Evolutionary conservation across 2,888 invertebrate species (phyloP), one percentile per base, ranked within the genome.

Genomic region (Diabrotica balteata): DNA sequence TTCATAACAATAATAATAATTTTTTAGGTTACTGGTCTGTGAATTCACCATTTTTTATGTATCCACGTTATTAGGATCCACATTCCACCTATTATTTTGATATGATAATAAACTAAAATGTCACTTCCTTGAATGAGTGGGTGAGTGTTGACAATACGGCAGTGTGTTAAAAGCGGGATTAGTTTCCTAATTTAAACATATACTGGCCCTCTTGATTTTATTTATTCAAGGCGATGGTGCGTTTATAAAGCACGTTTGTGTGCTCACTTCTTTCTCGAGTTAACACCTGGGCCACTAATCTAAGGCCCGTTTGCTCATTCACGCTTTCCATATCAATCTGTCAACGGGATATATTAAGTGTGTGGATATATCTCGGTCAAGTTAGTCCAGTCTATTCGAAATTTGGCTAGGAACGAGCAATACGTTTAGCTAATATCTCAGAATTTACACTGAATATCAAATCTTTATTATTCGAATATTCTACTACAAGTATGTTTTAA

Each of bases 261-360:
- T 68, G 66, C 69, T 71, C 65, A 63, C 59, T 57, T 65, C 70
- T 67, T 69, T 70, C 69, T 59, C 72, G 74, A 77, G 74, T 77
- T 78, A 78, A 80, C 80, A 81, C 81, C 80, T 81, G 81, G 80
- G 76, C 68, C 72, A 76, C 78, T 80, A 79, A 80, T 80, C 80
- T 77, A 72, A 63, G 57, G 62, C 71, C 75, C 73, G 72, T 70
- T 74, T 80, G 80, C 78, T 70, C 70, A 71, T 77, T 70, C 80
- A 80, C 80, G 80, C 72, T 69, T 69, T 73, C 67, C 67, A 64
- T 55, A 55, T 72, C 69, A 68, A 69, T 69, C 73, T 66, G 68
- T 69, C 72, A 72, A 59, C 69, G 55, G 63, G 60, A 63, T 47
- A 54, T 54, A 62, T 57, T 49, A 50, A 61, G 7, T 17, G 46